A percentile compares a stretch with the other conserved stretches of the same genome.
phyloP scores from a whole-genome alignment of 30 jellyfish, hydroid and myxozoan species.

The Hydractinia echinata region DNA sequence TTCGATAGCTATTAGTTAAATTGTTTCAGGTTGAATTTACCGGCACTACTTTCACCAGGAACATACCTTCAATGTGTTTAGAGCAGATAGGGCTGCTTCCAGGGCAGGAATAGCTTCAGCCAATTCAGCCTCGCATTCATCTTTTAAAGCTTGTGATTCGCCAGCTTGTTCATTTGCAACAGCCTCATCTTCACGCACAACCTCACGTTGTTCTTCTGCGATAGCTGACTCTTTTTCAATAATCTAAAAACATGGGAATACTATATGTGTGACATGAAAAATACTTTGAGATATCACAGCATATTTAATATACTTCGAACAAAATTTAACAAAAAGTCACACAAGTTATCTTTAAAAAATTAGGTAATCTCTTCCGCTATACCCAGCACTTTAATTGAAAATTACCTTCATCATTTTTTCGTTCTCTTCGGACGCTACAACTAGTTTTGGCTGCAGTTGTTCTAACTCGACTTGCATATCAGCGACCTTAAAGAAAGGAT shows the following conservation, averaged over 20 bases:
- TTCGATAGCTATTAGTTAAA: too few relatives aligned
- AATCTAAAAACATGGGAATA: constrained; percentile 38
- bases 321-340: background rate
- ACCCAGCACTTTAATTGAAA: background rate
- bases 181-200: constrained; percentile 93
- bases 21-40: too few relatives aligned
- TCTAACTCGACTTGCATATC: constrained; percentile 96
- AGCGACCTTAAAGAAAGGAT: constrained; percentile 64
- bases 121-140: constrained; percentile 98
- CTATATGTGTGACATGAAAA: too few relatives aligned
- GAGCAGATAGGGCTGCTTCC: constrained; percentile 97
- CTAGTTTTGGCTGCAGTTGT: constrained; percentile 94
- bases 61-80: constrained; percentile 87
- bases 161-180: constrained; percentile 94
- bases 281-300: background rate
- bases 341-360: too few relatives aligned
- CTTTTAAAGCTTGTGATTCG: constrained; percentile 95
- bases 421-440: constrained; percentile 95
- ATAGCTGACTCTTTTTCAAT: constrained; percentile 95
- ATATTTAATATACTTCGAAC: background rate
- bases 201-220: constrained; percentile 94
- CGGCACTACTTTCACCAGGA: too few relatives aligned
- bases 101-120: constrained; percentile 99
- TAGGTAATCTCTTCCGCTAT: background rate
- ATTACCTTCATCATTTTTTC: constrained; percentile 87